phyloP scores from a whole-genome alignment of 2,888 invertebrate species.

The Melieria crassipennis region DNA sequence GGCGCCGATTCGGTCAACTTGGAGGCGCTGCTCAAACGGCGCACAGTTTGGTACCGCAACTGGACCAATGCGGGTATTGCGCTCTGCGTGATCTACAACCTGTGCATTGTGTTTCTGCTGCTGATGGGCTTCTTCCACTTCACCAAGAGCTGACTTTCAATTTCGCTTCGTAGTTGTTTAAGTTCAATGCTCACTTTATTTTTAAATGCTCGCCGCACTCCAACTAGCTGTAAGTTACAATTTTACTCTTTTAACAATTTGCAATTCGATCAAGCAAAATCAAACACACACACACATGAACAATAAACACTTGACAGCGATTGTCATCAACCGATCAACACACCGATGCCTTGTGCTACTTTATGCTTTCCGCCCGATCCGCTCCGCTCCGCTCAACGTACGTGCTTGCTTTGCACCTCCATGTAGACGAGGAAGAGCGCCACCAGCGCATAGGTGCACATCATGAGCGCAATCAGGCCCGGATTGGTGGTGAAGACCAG shows the following conservation, averaged over 20 bases:
- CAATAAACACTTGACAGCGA: neutral
- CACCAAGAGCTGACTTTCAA: neutral
- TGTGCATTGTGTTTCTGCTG: conserved; percentile 12
- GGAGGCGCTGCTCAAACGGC: neutral
- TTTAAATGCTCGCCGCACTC: no score
- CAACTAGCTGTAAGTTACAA: no score
- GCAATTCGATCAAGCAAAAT: neutral
- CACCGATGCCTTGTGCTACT: neutral
- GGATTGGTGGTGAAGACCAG: conserved; percentile 52
- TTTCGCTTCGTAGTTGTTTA: no score
- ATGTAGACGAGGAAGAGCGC: conserved; percentile 49
- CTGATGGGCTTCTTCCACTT: conserved; percentile 5
- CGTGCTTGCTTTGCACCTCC: conserved; percentile 55
- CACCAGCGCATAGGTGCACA: conserved; percentile 47
- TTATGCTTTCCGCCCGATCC: neutral
- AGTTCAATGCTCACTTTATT: no score
- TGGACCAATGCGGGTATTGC: conserved; percentile 25
- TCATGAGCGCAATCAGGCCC: conserved; percentile 46
- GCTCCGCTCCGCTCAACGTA: conserved; percentile 45
- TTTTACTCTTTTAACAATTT: neutral
- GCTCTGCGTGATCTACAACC: conserved; percentile 24
- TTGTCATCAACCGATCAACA: neutral
- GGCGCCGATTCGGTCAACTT: neutral
- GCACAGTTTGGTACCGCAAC: conserved; percentile 13
- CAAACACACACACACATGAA: neutral